Conservation (phyloP, 2,113 vertebrate genomes). For the Falcunculus frontatus region DNA sequence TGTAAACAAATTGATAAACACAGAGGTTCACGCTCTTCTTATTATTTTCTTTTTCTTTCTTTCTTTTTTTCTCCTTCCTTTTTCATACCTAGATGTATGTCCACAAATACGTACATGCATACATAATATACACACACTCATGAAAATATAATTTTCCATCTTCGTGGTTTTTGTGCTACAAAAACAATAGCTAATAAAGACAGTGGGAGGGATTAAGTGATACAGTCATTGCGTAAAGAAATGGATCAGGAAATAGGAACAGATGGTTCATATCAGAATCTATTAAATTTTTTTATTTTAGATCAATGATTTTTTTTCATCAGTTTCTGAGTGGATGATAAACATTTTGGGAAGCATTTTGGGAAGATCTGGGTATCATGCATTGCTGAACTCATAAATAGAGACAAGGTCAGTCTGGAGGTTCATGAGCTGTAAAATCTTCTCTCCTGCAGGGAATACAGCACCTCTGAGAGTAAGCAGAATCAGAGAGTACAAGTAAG, state of each 20-base stretch:
- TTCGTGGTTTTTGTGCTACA: neutral
- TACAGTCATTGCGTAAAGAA: neutral
- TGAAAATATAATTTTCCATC: neutral
- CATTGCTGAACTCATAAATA: neutral
- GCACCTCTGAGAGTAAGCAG: neutral
- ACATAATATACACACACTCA: neutral
- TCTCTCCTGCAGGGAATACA: neutral
- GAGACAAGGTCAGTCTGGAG: neutral
- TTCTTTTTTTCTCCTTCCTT: neutral
- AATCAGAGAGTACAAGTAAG: neutral
- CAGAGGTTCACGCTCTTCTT: rapidly evolving
- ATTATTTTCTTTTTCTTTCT: neutral
- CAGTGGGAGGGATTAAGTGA: neutral
- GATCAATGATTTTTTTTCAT: neutral
- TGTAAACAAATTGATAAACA: neutral
- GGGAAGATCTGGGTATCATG: neutral
- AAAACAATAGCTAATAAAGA: neutral
- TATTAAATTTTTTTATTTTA: neutral
- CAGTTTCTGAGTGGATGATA: neutral
- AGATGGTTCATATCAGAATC: neutral
- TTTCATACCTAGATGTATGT: neutral
- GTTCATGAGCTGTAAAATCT: neutral
- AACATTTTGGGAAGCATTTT: neutral
- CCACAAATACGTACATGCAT: neutral
- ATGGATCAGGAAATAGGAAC: neutral